These are phyloP conservation scores for Dendrolimus punctatus DNA, from an alignment of 1,140 invertebrate genomes.

Conservation along the genomic window DNA sequence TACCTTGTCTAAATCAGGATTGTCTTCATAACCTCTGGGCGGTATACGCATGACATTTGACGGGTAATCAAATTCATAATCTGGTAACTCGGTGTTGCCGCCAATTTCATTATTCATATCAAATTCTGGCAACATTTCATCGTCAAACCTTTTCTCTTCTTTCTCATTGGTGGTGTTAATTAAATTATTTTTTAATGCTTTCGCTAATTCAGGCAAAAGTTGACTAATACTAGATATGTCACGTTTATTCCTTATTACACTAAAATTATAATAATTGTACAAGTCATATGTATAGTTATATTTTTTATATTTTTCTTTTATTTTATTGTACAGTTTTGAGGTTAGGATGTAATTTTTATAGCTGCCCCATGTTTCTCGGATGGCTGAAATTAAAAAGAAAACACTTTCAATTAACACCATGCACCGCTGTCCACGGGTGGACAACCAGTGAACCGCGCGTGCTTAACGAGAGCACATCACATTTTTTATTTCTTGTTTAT, in stretches of 20 bases:
- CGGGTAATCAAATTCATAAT: slow-evolving; percentile 40
- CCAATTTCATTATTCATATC: slow-evolving; percentile 58
- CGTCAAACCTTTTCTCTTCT: slow-evolving; percentile 51
- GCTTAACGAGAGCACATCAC: too few species aligned
- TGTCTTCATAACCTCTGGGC: slow-evolving; percentile 50
- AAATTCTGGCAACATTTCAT: slow-evolving; percentile 52
- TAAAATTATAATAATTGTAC: slow-evolving; percentile 22
- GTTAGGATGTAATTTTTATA: slow-evolving; percentile 70
- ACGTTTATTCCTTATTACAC: slow-evolving; percentile 28
- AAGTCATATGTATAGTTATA: slow-evolving; percentile 55
- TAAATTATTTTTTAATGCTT: slow-evolving; percentile 40
- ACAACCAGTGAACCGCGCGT: too few species aligned
- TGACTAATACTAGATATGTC: slow-evolving; percentile 38
- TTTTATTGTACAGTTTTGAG: slow-evolving; percentile 31
- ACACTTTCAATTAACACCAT: too few species aligned
- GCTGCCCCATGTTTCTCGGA: slow-evolving; percentile 87
- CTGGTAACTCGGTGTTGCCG: slow-evolving; percentile 30
- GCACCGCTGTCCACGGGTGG: too few species aligned
- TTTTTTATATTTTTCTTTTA: slow-evolving; percentile 42
- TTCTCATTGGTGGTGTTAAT: slow-evolving; percentile 27
- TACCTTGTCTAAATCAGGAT: slow-evolving; percentile 38
- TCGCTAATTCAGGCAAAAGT: slow-evolving; percentile 44
- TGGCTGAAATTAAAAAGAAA: slow-evolving; percentile 60
- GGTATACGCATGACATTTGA: slow-evolving; percentile 66
- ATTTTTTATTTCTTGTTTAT: too few species aligned